These are phyloP conservation scores for Penaeus japonicus DNA, from an alignment of 1,140 invertebrate species.

Conservation along the genomic window DNA sequence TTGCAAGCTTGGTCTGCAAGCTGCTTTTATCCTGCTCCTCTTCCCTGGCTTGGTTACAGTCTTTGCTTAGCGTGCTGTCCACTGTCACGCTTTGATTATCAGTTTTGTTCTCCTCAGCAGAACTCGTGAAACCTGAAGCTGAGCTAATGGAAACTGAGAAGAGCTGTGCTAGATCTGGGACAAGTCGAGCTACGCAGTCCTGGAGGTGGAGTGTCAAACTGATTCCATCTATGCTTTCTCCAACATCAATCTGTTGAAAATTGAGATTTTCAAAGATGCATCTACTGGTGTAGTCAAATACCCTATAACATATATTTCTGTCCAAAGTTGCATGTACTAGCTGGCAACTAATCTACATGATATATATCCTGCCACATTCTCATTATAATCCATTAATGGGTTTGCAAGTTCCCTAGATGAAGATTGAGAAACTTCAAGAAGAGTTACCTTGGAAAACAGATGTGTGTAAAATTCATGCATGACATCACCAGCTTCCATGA, in stretches of 20 bases:
- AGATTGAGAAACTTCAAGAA: background rate
- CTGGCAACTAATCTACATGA: too few relatives aligned
- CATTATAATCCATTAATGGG: too few relatives aligned
- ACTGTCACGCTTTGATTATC: too few relatives aligned
- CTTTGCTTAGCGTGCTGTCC: background rate
- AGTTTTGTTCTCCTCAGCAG: too few relatives aligned
- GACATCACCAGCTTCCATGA: conserved; percentile 42
- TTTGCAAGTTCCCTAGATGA: too few relatives aligned
- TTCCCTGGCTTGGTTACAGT: background rate
- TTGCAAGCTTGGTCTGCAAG: too few relatives aligned
- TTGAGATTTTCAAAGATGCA: background rate
- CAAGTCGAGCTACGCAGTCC: conserved; percentile 22
- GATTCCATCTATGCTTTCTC: conserved; percentile 18
- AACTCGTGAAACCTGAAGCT: background rate
- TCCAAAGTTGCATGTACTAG: too few relatives aligned
- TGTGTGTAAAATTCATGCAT: conserved; percentile 49
- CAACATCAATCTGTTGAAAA: conserved; percentile 11
- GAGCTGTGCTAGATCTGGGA: conserved; percentile 14
- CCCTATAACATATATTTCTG: too few relatives aligned
- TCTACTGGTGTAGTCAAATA: too few relatives aligned
- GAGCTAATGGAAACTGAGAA: background rate
- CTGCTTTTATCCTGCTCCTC: background rate
- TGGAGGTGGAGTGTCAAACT: conserved; percentile 31
- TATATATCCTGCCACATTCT: too few relatives aligned
- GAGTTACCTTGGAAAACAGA: conserved; percentile 31